Percentiles rank a stretch among this genome's conserved stretches.
These are phyloP conservation scores for Amphiprion clarkii DNA, from an alignment of 2,797 vertebrate species.

Conservation along the genomic window DNA sequence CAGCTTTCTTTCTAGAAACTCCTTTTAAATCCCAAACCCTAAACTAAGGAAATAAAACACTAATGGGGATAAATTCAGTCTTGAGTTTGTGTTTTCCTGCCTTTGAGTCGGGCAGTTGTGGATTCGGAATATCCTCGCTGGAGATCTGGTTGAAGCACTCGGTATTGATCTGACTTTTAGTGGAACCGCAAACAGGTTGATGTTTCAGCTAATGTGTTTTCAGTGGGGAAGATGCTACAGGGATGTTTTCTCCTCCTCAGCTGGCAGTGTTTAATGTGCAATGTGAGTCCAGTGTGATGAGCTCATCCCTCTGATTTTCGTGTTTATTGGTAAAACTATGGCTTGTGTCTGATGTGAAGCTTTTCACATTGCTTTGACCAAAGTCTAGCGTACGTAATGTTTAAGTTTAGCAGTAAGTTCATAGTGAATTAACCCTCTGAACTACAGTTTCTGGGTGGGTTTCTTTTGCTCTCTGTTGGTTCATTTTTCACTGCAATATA, in stretches of 20 bases:
- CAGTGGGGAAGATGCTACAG: slow-evolving; percentile 13
- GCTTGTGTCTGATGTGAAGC: not conserved
- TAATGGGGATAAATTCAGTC: slow-evolving; percentile 1
- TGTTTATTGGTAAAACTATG: not conserved
- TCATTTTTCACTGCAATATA: too few species aligned
- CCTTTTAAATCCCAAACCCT: not conserved
- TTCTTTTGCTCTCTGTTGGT: too few species aligned
- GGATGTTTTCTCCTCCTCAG: slow-evolving; percentile 22
- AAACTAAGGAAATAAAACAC: not conserved
- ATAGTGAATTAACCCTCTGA: too few species aligned
- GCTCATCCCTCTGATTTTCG: slow-evolving; percentile 1
- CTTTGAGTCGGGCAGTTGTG: slow-evolving; percentile 10
- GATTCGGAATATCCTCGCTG: slow-evolving; percentile 39
- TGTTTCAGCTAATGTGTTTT: slow-evolving; percentile 59
- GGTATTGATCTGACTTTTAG: slow-evolving; percentile 51
- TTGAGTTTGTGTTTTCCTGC: slow-evolving; percentile 19
- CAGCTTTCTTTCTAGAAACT: not conserved
- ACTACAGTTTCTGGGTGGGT: too few species aligned
- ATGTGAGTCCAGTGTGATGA: slow-evolving; percentile 18
- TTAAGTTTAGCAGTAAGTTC: too few species aligned
- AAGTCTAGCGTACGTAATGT: too few species aligned
- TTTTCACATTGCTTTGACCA: not conserved
- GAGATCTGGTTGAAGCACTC: slow-evolving; percentile 46
- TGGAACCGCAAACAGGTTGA: slow-evolving; percentile 53
- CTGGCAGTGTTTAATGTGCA: slow-evolving; percentile 9